Conservation (phyloP, 2,113 vertebrate species). For the Hypanus sabinus region DNA sequence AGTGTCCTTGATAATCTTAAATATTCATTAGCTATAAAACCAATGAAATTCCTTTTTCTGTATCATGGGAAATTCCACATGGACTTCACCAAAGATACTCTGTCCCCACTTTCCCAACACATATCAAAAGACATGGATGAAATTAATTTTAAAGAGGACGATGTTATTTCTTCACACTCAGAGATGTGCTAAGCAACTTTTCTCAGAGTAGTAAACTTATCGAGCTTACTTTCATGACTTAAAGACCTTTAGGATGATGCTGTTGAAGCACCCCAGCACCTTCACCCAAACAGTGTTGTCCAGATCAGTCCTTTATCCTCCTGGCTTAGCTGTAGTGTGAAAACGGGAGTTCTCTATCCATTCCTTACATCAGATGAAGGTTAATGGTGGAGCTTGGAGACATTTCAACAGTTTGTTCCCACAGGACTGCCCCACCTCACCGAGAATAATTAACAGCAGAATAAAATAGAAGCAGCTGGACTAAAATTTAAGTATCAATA, state of each 20-base stretch:
- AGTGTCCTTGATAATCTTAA: too few relatives aligned
- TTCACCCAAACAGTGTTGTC: not conserved
- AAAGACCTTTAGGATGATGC: not conserved
- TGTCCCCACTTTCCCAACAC: not conserved
- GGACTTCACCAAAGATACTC: not conserved
- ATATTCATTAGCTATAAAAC: too few relatives aligned
- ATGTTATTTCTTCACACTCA: not conserved
- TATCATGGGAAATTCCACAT: too few relatives aligned
- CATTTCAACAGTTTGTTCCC: not conserved
- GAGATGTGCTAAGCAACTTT: not conserved
- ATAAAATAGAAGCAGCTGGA: too few relatives aligned
- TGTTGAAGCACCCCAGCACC: not conserved
- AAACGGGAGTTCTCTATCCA: not conserved
- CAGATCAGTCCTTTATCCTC: not conserved
- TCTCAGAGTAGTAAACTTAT: not conserved
- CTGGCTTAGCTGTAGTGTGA: too few relatives aligned
- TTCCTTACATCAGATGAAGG: not conserved
- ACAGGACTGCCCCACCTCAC: not conserved
- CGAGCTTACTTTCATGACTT: not conserved
- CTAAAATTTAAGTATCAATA: not conserved
- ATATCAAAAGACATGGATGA: not conserved
- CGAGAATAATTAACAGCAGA: not conserved
- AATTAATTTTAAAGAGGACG: not conserved
- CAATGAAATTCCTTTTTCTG: too few relatives aligned
- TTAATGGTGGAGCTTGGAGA: not conserved